Base-by-base conservation (phyloP, 2,888 invertebrate species). In the Idaea straminata region DNA sequence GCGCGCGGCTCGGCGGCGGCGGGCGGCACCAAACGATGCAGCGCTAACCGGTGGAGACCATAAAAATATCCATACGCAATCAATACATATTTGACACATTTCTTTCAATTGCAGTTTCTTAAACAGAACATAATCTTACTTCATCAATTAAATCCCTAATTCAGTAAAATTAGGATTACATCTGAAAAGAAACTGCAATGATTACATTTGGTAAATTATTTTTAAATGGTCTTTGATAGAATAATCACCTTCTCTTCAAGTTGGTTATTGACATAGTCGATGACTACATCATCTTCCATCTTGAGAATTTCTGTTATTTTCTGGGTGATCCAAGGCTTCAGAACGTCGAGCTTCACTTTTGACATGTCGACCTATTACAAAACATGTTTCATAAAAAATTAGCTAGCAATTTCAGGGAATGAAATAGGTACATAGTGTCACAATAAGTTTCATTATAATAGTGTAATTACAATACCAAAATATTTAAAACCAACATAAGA, bases 271-370 rank as follows among this genome's bases (percentile, higher is more conserved):
- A 99, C 98, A 94, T 98, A 99, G 89, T 99, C 99, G 72, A 99
- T 97, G 74, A 99, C 97, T 59, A 99, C 99, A 90, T 99, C 99
- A 88, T 99, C 99, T 91, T 99, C 99, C 89, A 99, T 97, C 78
- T 98, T 98, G 64, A 99, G 94, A 68, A 99, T 96, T 83, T 99
- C 98, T 3, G 98, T 99, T 68, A 99, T 96, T 90, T 98, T 97
- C 85, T 97, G 96, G 36, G 98, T 97, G 83, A 99, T 99, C 99
- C 99, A 99, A 72, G 99, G 99, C 84, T 99, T 99, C 81, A 99
- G 94, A 61, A 98, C 98, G 83, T 99, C 99, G 80, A 99, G 92
- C 88, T 99, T 99, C 67, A 99, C 98, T 93, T 99, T 99, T 64
- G 96, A 96, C 98, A 99, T 98, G 88, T 99, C 99, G 87, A 99